A percentile compares a stretch with the other conserved stretches of the same genome.
phyloP scores from a whole-genome alignment of 2,888 invertebrate species.

The Metallyticus violacea region DNA sequence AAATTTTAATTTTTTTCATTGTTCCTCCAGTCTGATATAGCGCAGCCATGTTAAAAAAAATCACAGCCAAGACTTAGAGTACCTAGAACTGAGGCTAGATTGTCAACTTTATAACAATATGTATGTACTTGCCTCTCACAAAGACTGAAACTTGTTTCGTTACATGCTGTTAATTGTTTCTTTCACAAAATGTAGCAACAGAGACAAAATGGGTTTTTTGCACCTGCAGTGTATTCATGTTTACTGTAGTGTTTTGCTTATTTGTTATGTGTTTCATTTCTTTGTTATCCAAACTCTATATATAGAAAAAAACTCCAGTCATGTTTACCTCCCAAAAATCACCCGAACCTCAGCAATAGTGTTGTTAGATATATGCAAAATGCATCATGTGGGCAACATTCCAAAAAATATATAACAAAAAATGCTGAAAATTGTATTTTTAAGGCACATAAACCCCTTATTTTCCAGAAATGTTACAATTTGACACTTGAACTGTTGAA shows the following conservation, averaged over 20 bases:
- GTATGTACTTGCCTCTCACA: constrained; percentile 16
- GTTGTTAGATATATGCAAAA: background rate
- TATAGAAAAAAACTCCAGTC: background rate
- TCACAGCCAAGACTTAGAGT: constrained; percentile 2
- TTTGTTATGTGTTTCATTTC: background rate
- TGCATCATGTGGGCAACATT: background rate
- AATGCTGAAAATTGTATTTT: background rate
- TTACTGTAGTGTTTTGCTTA: background rate
- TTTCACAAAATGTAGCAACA: background rate
- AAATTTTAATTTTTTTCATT: background rate
- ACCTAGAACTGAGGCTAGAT: constrained; percentile 4
- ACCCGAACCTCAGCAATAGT: background rate
- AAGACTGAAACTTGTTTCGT: constrained; percentile 20
- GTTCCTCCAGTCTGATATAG: constrained; percentile 15
- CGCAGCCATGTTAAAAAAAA: background rate
- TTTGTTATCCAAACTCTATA: background rate
- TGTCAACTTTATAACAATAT: constrained; percentile 10
- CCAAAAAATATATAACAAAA: background rate
- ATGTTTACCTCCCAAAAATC: background rate
- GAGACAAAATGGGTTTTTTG: background rate
- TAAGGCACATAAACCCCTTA: background rate
- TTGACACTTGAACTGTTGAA: background rate
- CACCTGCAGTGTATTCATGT: background rate
- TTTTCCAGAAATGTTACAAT: background rate
- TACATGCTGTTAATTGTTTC: constrained; percentile 4